Evolutionary conservation across 2,797 vertebrate genomes (phyloP).

Genomic region (Pipistrellus pygmaeus): DNA sequence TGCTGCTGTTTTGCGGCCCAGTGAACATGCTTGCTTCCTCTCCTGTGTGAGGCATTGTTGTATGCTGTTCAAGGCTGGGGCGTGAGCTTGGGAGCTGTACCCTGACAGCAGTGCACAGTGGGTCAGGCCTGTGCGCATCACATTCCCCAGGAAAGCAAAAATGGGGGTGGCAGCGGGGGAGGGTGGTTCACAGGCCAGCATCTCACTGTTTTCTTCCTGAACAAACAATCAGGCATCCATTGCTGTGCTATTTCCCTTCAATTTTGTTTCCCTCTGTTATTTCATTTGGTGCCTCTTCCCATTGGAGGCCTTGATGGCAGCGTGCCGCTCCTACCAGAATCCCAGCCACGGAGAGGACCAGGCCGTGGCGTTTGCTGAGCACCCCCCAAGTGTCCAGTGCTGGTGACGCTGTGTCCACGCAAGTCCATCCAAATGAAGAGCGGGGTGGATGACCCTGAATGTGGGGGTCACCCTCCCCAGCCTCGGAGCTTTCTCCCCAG

Average conservation of each 20-base stretch:
- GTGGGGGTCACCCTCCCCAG: neutral
- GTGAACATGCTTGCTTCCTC: neutral
- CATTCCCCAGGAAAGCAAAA: neutral
- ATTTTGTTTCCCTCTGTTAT: neutral
- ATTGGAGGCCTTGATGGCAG: rapidly evolving
- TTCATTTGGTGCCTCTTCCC: neutral
- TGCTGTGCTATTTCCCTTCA: neutral
- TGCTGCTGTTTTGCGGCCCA: rapidly evolving
- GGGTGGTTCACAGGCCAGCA: neutral
- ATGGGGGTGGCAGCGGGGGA: neutral
- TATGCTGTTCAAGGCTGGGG: rapidly evolving
- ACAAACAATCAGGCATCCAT: neutral
- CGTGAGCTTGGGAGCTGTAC: rapidly evolving
- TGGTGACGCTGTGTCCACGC: rapidly evolving
- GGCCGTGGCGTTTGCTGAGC: neutral
- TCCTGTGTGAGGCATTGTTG: neutral
- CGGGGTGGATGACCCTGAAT: neutral
- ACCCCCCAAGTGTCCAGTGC: neutral
- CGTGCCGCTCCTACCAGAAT: neutral
- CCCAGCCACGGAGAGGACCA: rapidly evolving
- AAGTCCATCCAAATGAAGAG: neutral
- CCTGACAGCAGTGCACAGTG: rapidly evolving
- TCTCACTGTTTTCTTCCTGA: neutral
- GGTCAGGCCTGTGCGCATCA: rapidly evolving
- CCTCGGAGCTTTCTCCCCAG: neutral